A percentile compares a stretch with the other conserved stretches of the same genome.
These are phyloP conservation scores for Rhinogobio ventralis DNA, from an alignment of 2,797 vertebrate species.

Conservation along the genomic window DNA sequence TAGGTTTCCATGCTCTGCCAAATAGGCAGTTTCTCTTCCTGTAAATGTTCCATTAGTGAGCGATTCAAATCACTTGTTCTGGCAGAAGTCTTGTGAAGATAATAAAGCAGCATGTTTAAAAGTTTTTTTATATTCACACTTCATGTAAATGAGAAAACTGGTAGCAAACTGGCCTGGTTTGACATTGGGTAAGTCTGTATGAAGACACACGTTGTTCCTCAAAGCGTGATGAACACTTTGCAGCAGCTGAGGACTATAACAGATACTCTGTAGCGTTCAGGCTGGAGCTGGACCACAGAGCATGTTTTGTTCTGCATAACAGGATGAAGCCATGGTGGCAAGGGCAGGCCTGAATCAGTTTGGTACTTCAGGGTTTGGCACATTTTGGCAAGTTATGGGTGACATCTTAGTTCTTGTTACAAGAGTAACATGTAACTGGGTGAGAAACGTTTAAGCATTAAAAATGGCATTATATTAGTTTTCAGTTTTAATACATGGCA, in stretches of 20 bases:
- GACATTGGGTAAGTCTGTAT: background rate
- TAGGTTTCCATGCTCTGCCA: background rate
- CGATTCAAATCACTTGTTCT: background rate
- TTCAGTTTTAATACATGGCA: background rate
- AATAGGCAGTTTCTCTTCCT: constrained; percentile 30
- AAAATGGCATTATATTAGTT: background rate
- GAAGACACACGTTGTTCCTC: background rate
- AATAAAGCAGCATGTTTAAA: background rate
- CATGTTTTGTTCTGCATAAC: background rate
- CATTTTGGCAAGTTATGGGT: background rate
- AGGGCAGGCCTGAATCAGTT: background rate
- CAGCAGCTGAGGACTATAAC: background rate
- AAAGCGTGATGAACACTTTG: background rate
- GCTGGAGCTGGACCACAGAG: background rate
- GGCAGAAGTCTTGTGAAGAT: background rate
- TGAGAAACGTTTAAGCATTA: background rate
- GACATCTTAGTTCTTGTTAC: background rate
- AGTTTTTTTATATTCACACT: background rate
- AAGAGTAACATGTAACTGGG: background rate
- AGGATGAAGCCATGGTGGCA: background rate
- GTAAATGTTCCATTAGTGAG: constrained; percentile 1
- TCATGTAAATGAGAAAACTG: background rate
- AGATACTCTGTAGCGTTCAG: background rate
- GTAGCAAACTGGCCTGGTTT: background rate
- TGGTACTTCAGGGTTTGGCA: background rate